Evolutionary conservation across 92 coral and sea anemone species (phyloP).

Genomic region (Meandrina meandrites): DNA sequence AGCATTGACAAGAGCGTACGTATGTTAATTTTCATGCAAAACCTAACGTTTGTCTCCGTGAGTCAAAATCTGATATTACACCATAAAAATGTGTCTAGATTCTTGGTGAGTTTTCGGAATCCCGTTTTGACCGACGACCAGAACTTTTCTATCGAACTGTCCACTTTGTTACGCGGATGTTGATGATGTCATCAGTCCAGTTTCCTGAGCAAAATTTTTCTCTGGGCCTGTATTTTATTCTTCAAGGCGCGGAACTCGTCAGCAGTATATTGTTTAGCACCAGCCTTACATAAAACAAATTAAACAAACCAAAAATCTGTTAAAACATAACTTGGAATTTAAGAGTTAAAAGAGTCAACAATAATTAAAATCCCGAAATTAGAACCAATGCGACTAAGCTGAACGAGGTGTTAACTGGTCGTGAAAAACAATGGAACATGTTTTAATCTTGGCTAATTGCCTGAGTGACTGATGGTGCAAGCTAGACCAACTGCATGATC

Average conservation of each 20-base stretch:
- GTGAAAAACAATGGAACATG: too few species aligned
- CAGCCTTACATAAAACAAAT: slow-evolving; percentile 42
- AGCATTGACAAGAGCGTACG: background rate
- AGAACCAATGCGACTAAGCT: too few species aligned
- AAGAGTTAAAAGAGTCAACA: too few species aligned
- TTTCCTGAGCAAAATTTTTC: slow-evolving; percentile 53
- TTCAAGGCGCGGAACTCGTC: slow-evolving; percentile 86
- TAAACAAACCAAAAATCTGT: background rate
- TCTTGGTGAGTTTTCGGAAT: background rate
- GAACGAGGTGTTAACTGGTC: too few species aligned
- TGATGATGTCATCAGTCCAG: slow-evolving; percentile 37
- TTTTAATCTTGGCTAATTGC: background rate
- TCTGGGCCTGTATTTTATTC: slow-evolving; percentile 90
- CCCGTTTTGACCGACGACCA: background rate
- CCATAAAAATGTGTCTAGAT: background rate
- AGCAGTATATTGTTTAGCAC: slow-evolving; percentile 76
- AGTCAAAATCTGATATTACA: background rate
- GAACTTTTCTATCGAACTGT: background rate
- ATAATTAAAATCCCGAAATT: too few species aligned
- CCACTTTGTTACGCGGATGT: background rate
- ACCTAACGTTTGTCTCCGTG: background rate
- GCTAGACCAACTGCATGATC: background rate
- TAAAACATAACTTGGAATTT: too few species aligned
- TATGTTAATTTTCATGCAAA: too few species aligned
- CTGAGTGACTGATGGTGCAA: background rate